Evolutionary conservation across 2,797 vertebrate species (phyloP).

Genomic region (Onychomys arenicola): DNA sequence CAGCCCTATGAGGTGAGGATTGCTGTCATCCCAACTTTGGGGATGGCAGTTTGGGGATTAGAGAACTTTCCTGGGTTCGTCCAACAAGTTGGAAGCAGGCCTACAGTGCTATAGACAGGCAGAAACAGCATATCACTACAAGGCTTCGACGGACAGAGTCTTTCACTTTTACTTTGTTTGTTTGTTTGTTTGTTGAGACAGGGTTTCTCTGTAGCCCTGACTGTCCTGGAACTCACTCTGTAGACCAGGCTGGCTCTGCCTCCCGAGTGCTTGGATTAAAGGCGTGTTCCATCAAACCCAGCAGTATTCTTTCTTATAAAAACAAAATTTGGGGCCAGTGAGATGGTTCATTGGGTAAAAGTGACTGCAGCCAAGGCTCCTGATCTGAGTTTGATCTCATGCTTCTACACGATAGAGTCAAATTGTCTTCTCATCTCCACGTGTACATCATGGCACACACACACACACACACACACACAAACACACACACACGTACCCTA

Average conservation of each 20-base stretch:
- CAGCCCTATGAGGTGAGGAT: neutral
- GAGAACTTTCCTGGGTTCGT: constrained; percentile 14
- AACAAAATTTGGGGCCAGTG: neutral
- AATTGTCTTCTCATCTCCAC: neutral
- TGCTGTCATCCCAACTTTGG: neutral
- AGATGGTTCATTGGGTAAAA: neutral
- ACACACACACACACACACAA: no score
- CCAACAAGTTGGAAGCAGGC: neutral
- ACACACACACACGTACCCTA: no score
- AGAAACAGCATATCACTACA: neutral
- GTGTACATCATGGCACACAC: no score
- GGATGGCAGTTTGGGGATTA: constrained; percentile 7
- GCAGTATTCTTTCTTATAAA: constrained; percentile 34
- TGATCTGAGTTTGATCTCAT: neutral
- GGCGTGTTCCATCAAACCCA: neutral
- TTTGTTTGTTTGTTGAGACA: neutral
- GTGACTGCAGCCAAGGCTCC: neutral
- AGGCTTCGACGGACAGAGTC: no score
- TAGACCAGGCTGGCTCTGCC: neutral
- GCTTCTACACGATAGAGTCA: neutral
- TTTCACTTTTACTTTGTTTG: neutral
- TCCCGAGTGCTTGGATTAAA: neutral
- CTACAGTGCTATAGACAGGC: neutral
- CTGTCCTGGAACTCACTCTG: neutral
- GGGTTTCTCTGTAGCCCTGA: neutral